These are phyloP conservation scores for Drosophila acutilabella DNA, from an alignment of 2,888 invertebrate species.

Conservation along the genomic window DNA sequence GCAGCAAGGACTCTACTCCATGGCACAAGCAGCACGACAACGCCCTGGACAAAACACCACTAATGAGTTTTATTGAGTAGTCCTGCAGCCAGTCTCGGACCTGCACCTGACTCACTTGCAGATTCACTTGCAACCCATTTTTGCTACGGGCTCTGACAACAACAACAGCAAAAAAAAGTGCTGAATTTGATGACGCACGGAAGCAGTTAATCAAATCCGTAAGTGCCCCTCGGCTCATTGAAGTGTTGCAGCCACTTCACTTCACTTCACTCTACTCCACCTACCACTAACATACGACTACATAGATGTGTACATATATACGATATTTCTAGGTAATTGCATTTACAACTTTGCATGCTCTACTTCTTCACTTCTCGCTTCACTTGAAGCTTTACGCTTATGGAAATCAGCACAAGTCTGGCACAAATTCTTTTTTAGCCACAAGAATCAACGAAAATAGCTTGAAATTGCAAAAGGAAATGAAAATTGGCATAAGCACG, in stretches of 20 bases:
- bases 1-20: slow-evolving; percentile 10
- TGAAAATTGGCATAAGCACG: slow-evolving; percentile 75
- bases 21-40: slow-evolving; percentile 3
- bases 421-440: slow-evolving; percentile 12
- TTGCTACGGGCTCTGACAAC: slow-evolving; percentile 5
- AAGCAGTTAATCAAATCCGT: slow-evolving; percentile 80
- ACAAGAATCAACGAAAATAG: slow-evolving; percentile 46
- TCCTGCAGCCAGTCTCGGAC: slow-evolving; percentile 20
- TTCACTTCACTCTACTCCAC: neutral
- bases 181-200: slow-evolving; percentile 76
- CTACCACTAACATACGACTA: slow-evolving; percentile 4
- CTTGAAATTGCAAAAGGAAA: slow-evolving; percentile 50
- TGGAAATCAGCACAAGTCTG: slow-evolving; percentile 2
- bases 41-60: slow-evolving; percentile 68
- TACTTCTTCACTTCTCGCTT: slow-evolving; percentile 46
- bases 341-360: slow-evolving; percentile 48
- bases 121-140: slow-evolving; percentile 9
- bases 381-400: slow-evolving; percentile 6
- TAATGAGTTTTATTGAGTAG: slow-evolving; percentile 83
- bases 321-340: slow-evolving; percentile 57
- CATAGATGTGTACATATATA: neutral
- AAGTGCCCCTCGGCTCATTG: slow-evolving; percentile 61
- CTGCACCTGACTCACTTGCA: slow-evolving; percentile 6
- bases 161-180: slow-evolving; percentile 36
- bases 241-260: slow-evolving; percentile 26